Evolutionary conservation across 2,113 vertebrate species (phyloP).

Genomic region (Antennarius striatus): DNA sequence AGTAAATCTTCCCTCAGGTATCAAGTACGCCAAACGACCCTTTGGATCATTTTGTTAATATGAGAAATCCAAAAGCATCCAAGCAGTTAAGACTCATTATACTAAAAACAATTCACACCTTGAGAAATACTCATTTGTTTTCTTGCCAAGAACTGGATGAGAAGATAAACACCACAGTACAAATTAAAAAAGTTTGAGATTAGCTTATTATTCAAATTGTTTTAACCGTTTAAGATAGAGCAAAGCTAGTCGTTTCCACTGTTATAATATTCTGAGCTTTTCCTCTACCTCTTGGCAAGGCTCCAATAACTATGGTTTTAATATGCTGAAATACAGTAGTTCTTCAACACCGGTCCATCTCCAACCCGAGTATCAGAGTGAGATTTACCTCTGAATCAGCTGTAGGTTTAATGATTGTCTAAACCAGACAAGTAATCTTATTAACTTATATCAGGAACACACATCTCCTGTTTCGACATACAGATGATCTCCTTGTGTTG

Average conservation of each 20-base stretch:
- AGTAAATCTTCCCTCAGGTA: slow-evolving; percentile 70
- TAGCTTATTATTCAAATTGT: background rate
- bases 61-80: background rate
- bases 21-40: slow-evolving; percentile 40
- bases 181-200: background rate
- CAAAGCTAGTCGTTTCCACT: background rate
- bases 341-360: too few relatives aligned
- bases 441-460: background rate
- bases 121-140: background rate
- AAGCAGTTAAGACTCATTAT: slow-evolving; percentile 10
- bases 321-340: background rate
- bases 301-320: background rate
- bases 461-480: slow-evolving; percentile 10
- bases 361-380: too few relatives aligned
- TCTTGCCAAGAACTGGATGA: background rate
- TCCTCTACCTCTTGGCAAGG: background rate
- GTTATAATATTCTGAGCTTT: background rate
- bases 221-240: background rate
- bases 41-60: slow-evolving; percentile 15
- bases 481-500: slow-evolving; percentile 10
- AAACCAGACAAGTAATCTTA: background rate
- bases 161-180: background rate
- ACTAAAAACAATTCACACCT: background rate
- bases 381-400: slow-evolving; percentile 5
- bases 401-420: background rate